Conservation (phyloP, 1,140 invertebrate genomes). For the Muscidifurax raptorellus region DNA sequence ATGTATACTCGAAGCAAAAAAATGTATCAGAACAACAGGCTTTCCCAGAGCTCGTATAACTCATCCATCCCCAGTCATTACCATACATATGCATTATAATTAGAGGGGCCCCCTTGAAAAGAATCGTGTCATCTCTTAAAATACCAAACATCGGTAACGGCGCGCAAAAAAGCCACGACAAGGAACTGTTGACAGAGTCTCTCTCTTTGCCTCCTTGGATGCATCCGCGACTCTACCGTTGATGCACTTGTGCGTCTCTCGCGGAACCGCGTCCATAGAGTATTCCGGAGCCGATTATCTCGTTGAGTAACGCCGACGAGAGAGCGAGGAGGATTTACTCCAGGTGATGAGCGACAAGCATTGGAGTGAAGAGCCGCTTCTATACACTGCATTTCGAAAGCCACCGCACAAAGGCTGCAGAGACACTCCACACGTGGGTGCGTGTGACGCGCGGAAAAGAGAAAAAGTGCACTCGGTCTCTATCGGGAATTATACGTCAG, state of each 20-base stretch:
- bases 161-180: not conserved
- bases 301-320: slow-evolving; percentile 48
- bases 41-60: not conserved
- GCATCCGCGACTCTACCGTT: not conserved
- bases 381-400: slow-evolving; percentile 13
- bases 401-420: not conserved
- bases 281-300: slow-evolving; percentile 47
- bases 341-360: slow-evolving; percentile 37
- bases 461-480: not conserved
- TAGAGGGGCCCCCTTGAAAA: not conserved
- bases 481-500: not conserved
- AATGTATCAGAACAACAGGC: not conserved
- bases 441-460: not conserved
- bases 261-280: slow-evolving; percentile 7
- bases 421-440: not conserved
- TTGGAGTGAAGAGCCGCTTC: not conserved
- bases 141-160: not conserved
- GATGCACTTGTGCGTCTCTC: slow-evolving; percentile 15
- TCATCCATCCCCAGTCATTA: not conserved
- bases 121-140: slow-evolving; percentile 39
- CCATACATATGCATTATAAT: slow-evolving; percentile 10
- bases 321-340: slow-evolving; percentile 47
- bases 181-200: slow-evolving; percentile 16
- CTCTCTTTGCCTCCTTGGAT: not conserved
- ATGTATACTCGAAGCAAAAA: not conserved